These are phyloP conservation scores for Pocillopora damicornis DNA, from an alignment of 64 coral and sea anemone species.

Conservation along the genomic window DNA sequence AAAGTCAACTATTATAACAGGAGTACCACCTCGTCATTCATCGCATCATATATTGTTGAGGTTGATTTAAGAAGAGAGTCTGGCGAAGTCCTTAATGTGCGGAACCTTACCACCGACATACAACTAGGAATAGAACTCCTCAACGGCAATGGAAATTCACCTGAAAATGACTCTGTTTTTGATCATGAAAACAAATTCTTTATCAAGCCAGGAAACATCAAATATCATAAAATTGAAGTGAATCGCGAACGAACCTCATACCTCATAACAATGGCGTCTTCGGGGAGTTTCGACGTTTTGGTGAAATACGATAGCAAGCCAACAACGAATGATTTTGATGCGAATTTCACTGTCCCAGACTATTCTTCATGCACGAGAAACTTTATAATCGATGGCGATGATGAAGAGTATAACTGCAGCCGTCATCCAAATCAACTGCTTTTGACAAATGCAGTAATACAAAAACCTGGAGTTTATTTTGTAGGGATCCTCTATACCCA, in stretches of 20 bases:
- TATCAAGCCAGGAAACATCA: not conserved
- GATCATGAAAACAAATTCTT: not conserved
- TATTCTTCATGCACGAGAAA: not conserved
- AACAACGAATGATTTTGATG: not conserved
- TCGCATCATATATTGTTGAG: conserved; percentile 30
- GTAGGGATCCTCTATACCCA: not conserved
- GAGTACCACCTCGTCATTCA: conserved; percentile 28
- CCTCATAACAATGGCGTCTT: not conserved
- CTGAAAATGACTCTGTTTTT: not conserved
- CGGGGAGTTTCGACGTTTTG: not conserved
- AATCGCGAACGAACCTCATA: not conserved
- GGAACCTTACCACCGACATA: conserved; percentile 23
- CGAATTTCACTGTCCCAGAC: not conserved
- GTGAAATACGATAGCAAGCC: not conserved
- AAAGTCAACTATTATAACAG: conserved; percentile 57
- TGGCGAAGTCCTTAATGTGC: not conserved
- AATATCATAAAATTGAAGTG: not conserved
- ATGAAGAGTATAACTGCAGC: conserved; percentile 3
- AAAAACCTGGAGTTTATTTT: conserved; percentile 2
- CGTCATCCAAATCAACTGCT: not conserved
- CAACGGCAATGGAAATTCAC: not conserved
- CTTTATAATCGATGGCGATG: not conserved
- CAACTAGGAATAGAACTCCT: conserved; percentile 20
- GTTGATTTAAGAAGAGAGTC: conserved; percentile 50
- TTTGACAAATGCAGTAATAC: not conserved